Percentiles rank a stretch among this genome's conserved stretches.
phyloP scores from a whole-genome alignment of 1,140 invertebrate species.

The Aphaenogaster ashmeadi region DNA sequence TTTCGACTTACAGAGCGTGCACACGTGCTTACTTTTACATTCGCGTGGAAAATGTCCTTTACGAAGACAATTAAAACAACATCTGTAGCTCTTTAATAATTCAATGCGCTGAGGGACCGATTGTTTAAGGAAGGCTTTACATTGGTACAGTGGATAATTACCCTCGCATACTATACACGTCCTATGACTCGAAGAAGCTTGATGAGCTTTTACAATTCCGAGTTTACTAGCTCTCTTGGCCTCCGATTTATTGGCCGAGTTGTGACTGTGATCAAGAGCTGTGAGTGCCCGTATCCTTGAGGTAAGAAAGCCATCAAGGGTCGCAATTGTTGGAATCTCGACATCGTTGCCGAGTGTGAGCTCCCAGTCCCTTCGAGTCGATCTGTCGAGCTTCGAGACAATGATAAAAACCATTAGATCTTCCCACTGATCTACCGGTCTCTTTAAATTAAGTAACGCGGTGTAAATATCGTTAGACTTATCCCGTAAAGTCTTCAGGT shows the following conservation, averaged over 20 bases:
- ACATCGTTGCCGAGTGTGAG: not conserved
- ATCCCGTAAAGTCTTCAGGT: not conserved
- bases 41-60: not conserved
- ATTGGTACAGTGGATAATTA: not conserved
- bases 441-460: not conserved
- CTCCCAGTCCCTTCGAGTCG: not conserved
- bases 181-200: too few relatives aligned
- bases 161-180: too few relatives aligned
- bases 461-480: not conserved
- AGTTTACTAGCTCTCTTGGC: too few relatives aligned
- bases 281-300: too few relatives aligned
- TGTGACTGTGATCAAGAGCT: too few relatives aligned
- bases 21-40: not conserved
- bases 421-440: not conserved
- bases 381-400: not conserved
- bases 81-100: not conserved
- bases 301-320: not conserved
- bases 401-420: not conserved
- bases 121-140: not conserved
- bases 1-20: not conserved
- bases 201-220: too few relatives aligned
- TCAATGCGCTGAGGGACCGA: not conserved
- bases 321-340: not conserved
- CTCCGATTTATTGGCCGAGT: too few relatives aligned
- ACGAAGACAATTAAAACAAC: not conserved